Evolutionary conservation across 2,888 invertebrate genomes (phyloP).

Genomic region (Laothoe populi): DNA sequence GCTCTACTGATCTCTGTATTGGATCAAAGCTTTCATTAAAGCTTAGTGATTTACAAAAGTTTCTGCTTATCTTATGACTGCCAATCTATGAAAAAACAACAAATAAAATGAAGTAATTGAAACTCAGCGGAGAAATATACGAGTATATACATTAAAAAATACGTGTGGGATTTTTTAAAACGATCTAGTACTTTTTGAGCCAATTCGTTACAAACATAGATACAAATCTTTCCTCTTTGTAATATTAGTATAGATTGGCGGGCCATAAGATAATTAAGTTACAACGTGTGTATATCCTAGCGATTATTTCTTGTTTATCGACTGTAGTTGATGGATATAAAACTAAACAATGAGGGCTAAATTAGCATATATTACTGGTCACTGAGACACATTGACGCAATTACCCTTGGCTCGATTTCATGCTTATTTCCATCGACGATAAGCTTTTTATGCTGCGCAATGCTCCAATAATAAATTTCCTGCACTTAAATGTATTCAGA

Average conservation of each 20-base stretch:
- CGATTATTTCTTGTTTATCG: no score
- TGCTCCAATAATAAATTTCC: neutral
- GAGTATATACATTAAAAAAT: no score
- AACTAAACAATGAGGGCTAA: constrained; percentile 10
- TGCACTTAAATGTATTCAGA: neutral
- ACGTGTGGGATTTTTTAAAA: no score
- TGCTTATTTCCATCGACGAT: constrained; percentile 1
- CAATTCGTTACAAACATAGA: no score
- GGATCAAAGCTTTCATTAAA: neutral
- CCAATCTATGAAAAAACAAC: no score
- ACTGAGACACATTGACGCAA: constrained; percentile 6
- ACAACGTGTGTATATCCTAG: no score
- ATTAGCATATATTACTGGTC: constrained; percentile 4
- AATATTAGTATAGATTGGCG: no score
- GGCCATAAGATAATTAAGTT: no score
- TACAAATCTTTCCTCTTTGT: no score
- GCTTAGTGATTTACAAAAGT: neutral
- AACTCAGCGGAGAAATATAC: no score
- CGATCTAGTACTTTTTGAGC: no score
- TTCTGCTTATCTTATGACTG: neutral
- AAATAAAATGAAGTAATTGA: no score
- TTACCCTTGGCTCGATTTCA: constrained; percentile 17
- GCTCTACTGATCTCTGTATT: constrained; percentile 7
- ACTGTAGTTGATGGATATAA: neutral
- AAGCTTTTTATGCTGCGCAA: neutral